Evolutionary conservation across 2,888 invertebrate species (phyloP).

Genomic region (Euphydryas editha): DNA sequence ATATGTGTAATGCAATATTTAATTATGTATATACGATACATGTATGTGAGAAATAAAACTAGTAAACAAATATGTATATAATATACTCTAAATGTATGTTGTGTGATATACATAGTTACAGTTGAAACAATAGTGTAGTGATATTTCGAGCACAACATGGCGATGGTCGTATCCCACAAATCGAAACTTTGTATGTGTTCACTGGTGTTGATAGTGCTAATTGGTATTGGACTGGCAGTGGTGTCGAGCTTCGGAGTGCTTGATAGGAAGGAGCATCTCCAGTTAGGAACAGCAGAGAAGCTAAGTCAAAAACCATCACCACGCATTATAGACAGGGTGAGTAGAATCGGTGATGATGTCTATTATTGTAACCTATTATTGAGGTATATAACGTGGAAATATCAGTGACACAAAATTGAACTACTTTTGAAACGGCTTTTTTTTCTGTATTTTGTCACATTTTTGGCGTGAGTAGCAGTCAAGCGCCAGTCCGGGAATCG

Average conservation of each 20-base stretch:
- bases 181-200: conserved; percentile 67
- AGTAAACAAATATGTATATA: conserved; percentile 16
- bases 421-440: too few species aligned
- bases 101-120: neutral
- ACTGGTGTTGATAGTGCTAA: conserved; percentile 57
- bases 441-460: too few species aligned
- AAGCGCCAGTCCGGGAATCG: too few species aligned
- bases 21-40: too few species aligned
- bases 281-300: conserved; percentile 62
- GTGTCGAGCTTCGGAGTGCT: conserved; percentile 58
- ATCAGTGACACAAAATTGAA: too few species aligned
- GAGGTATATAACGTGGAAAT: too few species aligned
- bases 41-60: too few species aligned
- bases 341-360: conserved; percentile 40
- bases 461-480: too few species aligned
- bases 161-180: conserved; percentile 71
- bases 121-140: conserved; percentile 25
- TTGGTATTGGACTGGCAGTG: conserved; percentile 66
- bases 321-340: conserved; percentile 55
- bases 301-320: conserved; percentile 60
- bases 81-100: neutral
- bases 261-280: conserved; percentile 52
- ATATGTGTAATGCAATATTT: too few species aligned
- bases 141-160: conserved; percentile 57
- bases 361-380: neutral